Evolutionary conservation across 2,888 invertebrate genomes (phyloP).

Genomic region (Andrena trimmerana): DNA sequence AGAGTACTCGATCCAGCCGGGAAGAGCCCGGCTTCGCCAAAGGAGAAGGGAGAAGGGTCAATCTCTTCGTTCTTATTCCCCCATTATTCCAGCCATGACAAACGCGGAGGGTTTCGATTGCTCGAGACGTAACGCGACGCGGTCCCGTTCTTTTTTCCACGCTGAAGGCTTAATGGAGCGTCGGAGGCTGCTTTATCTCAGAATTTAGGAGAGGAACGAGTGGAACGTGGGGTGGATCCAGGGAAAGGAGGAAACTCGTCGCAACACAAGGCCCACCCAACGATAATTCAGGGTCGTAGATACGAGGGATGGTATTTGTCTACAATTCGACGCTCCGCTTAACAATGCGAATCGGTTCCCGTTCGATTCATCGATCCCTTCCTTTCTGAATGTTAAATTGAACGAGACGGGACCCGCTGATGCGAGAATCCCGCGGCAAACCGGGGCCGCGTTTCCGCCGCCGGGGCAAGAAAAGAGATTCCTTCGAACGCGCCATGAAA

Average conservation of each 20-base stretch:
- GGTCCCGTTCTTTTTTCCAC: constrained; percentile 32
- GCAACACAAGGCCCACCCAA: neutral
- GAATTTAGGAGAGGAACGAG: constrained; percentile 49
- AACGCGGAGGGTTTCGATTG: constrained; percentile 21
- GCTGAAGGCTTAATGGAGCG: constrained; percentile 55
- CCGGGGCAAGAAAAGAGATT: constrained; percentile 29
- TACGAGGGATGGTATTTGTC: constrained; percentile 39
- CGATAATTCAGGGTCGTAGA: constrained; percentile 64
- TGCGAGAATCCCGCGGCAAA: constrained; percentile 37
- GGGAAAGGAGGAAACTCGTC: constrained; percentile 20
- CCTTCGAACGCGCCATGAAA: constrained; percentile 41
- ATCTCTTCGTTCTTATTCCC: neutral
- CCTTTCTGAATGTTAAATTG: constrained; percentile 67
- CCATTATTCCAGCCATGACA: constrained; percentile 18
- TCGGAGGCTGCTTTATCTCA: constrained; percentile 55
- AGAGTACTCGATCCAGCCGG: constrained; percentile 1
- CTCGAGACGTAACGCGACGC: constrained; percentile 25
- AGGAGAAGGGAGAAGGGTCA: neutral
- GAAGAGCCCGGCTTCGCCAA: neutral
- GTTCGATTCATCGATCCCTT: constrained; percentile 50
- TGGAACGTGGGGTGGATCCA: neutral
- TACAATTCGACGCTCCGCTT: constrained; percentile 55
- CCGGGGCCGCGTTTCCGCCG: constrained; percentile 11
- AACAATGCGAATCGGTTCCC: constrained; percentile 56
- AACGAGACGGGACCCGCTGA: constrained; percentile 55